These are phyloP conservation scores for Acipenser transmontanus DNA, from an alignment of 2,797 vertebrate species.

Conservation along the genomic window DNA sequence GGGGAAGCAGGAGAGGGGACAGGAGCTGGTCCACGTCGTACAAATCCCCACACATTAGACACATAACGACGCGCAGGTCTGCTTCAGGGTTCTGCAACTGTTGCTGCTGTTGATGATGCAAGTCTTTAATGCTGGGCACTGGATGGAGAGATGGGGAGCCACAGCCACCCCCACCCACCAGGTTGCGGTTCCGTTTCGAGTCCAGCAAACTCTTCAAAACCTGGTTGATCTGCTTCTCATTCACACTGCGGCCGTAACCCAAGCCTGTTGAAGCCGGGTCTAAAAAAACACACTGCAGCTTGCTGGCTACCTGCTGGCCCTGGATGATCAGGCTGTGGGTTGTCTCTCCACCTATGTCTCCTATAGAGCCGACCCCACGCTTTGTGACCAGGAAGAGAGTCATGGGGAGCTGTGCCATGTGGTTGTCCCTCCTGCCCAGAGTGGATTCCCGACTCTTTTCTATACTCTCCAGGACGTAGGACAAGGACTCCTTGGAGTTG, in stretches of 20 bases:
- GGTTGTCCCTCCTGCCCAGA: conserved; percentile 71
- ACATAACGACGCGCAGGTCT: conserved; percentile 84
- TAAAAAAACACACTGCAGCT: conserved; percentile 80
- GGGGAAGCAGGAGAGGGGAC: conserved; percentile 75
- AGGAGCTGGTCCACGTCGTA: conserved; percentile 83
- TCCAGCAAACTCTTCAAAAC: conserved; percentile 81
- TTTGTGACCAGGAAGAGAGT: conserved; percentile 86
- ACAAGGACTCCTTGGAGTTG: conserved; percentile 92
- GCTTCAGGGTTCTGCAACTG: conserved; percentile 51
- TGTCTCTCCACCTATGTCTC: conserved; percentile 82
- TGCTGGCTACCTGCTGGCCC: conserved; percentile 82
- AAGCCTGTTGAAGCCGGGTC: conserved; percentile 83
- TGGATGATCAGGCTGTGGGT: conserved; percentile 86
- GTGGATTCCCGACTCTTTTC: conserved; percentile 84
- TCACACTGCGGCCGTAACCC: conserved; percentile 87
- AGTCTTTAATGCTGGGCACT: conserved; percentile 69
- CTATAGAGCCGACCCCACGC: conserved; percentile 72
- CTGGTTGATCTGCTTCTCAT: conserved; percentile 85
- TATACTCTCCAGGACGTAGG: conserved; percentile 90
- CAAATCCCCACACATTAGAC: conserved; percentile 90
- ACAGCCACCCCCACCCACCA: too few species aligned
- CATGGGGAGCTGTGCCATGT: conserved; percentile 70
- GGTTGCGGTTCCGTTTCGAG: conserved; percentile 53
- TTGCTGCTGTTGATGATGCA: conserved; percentile 44
- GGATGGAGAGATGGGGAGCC: conserved; percentile 34